Evolutionary conservation across 2,888 invertebrate species (phyloP), one percentile per base, ranked within the genome.

Genomic region (Isoperla grammatica): DNA sequence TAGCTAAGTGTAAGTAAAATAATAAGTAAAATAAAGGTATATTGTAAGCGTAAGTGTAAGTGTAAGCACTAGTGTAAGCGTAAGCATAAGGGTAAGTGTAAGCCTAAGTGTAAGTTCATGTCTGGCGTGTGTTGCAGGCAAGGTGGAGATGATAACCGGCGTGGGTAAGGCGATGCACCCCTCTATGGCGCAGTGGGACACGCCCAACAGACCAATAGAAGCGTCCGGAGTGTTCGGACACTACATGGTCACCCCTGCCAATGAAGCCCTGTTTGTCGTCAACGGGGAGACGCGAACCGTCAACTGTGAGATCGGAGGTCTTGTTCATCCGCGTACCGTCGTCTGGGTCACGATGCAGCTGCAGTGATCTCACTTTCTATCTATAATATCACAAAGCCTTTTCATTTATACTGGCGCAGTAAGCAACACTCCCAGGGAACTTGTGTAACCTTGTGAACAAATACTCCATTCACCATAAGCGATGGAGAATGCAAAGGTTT

Each of bases 121-220:
- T 29, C n/a, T n/a, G 8, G 8, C 29, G 29, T 75, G 56, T 66
- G n/a, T 68, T 65, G 17, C 73, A 82, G 85, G 85, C 19, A 86
- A 87, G 79, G 86, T 88, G 43, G 87, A 87, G 72, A 85, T 86
- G 77, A 85, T 88, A 66, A 85, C 86, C 40, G 87, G 88, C 63
- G 83, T 85, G 53, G 85, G 84, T 9, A 79, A 79, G 68, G 82
- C 84, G 11, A 79, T 81, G 73, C 75, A 81, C 13, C 71, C 78
- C 9, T 72, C 75, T 61, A 68, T 81, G 60, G 78, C 81, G 56
- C 78, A 80, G 69, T 86, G 86, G 85, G 81, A 79, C 59, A 81
- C 82, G 69, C 81, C 84, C 13, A 83, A 81, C 70, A 76, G 86
- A 67, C 82, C 83, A 48, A 84, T 87, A 64, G 81, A 81, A 62